Evolutionary conservation across 2,888 invertebrate species (phyloP), one percentile per base, ranked within the genome.

Genomic region (Eudemis profundana): DNA sequence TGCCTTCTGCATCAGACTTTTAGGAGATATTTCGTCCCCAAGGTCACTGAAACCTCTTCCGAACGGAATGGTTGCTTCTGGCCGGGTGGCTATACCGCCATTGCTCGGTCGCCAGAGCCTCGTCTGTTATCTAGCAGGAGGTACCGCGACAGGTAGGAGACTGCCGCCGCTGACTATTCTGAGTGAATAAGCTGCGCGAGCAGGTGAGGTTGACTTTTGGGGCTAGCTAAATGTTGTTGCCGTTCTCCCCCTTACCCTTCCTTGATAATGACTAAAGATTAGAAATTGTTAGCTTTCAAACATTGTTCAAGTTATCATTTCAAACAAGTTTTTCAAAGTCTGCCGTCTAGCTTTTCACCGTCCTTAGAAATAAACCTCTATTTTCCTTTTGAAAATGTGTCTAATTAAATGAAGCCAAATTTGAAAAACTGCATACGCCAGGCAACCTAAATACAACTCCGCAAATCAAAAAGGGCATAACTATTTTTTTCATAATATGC

Each of bases 341-440:
- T 40, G 17, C 17, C 23, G 5, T n/a, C n/a, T 23, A 23, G n/a
- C 21, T 38, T 21, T 14, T 19, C 12, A 17, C 19, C 38, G 42
- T 15, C 29, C 15, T 53, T 44, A 56, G 23, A 15, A 40, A 54
- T 29, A 36, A 17, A 1, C 27, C 46, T 12, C 12, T n/a, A 47
- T 47, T 36, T 29, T 50, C 56, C 53, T 23, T 56, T 60, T 29
- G 17, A 56, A 46, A 61, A 33, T 36, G 38, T 27, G 44, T 47
- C 42, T 64, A 64, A 64, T 64, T 64, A 57, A 64, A 57, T 59
- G 59, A 64, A 64, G 46, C 64, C 64, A 64, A 64, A 64, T 64
- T 64, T 64, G 57, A 64, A 64, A 59, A 59, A 64, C 50, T 50
- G 50, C 21, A 49, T 56, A 47, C 46, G 33, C 46, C 19, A 19